These are phyloP conservation scores for Pseudocheirus occidentalis DNA, from an alignment of 2,797 vertebrate species.

Conservation along the genomic window DNA sequence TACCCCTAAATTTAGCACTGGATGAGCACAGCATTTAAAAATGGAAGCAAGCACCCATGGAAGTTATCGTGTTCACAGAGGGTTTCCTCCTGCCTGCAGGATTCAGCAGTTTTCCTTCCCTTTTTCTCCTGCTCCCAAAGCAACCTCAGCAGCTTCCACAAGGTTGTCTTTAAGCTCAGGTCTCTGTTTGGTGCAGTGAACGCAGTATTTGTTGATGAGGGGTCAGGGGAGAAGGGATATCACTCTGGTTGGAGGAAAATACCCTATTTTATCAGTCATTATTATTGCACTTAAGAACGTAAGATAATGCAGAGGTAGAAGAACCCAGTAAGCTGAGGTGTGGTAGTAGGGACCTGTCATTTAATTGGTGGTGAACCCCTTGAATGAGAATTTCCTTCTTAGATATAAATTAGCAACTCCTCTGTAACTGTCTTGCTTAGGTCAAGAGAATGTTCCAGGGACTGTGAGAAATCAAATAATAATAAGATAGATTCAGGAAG, in stretches of 20 bases:
- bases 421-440: not conserved
- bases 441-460: not conserved
- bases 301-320: conserved; percentile 9
- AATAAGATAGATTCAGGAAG: not conserved
- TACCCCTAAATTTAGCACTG: conserved; percentile 64
- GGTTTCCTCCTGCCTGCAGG: conserved; percentile 61
- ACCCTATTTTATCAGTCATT: conserved; percentile 31
- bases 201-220: conserved; percentile 9
- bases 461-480: not conserved
- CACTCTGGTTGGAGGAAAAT: conserved; percentile 48
- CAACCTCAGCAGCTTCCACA: conserved; percentile 73
- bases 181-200: conserved; percentile 42
- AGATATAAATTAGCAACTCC: not conserved
- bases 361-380: not conserved
- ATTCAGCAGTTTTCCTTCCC: conserved; percentile 69
- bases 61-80: conserved; percentile 72
- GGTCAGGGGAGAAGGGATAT: not conserved
- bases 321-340: not conserved
- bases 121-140: conserved; percentile 28
- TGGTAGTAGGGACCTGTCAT: not conserved
- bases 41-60: conserved; percentile 36
- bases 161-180: conserved; percentile 64
- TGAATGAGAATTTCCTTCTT: not conserved
- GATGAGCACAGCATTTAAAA: conserved; percentile 73
- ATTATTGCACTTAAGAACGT: not conserved